Evolutionary conservation across 2,113 vertebrate genomes (phyloP).

Genomic region (Onychostoma macrolepis): DNA sequence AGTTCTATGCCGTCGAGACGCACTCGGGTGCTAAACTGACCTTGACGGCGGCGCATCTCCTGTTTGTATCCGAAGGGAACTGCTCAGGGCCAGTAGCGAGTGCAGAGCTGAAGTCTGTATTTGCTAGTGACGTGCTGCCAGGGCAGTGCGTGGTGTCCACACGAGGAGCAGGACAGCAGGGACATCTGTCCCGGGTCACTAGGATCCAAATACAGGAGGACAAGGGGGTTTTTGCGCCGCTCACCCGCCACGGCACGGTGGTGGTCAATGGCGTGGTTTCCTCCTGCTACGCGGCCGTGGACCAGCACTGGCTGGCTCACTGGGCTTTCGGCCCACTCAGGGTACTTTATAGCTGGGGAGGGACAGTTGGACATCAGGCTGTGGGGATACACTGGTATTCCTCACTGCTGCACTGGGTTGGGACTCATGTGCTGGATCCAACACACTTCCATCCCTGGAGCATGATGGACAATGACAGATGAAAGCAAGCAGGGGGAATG

Average conservation of each 20-base stretch:
- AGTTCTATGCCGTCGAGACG: slow-evolving; percentile 87
- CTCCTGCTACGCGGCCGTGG: slow-evolving; percentile 92
- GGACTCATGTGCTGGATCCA: slow-evolving; percentile 80
- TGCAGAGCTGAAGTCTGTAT: slow-evolving; percentile 76
- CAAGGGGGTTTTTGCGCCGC: slow-evolving; percentile 86
- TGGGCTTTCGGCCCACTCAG: slow-evolving; percentile 88
- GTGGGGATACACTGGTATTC: slow-evolving; percentile 95
- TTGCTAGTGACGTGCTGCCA: slow-evolving; percentile 84
- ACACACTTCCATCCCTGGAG: slow-evolving; percentile 89
- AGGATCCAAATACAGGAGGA: slow-evolving; percentile 74
- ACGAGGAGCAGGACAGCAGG: slow-evolving; percentile 45
- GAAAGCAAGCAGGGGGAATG: slow-evolving; percentile 63
- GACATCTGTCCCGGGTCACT: slow-evolving; percentile 74
- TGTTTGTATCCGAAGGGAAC: slow-evolving; percentile 82
- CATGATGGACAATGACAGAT: slow-evolving; percentile 76
- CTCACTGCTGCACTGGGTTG: slow-evolving; percentile 84
- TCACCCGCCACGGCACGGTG: slow-evolving; percentile 89
- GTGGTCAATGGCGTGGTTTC: slow-evolving; percentile 90
- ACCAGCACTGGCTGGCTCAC: slow-evolving; percentile 88
- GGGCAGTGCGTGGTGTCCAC: slow-evolving; percentile 86
- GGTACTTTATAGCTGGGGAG: slow-evolving; percentile 80
- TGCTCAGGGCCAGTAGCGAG: slow-evolving; percentile 63
- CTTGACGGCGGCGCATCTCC: slow-evolving; percentile 90
- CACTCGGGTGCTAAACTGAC: slow-evolving; percentile 78
- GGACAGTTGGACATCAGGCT: slow-evolving; percentile 71